phyloP scores from a whole-genome alignment of 2,113 vertebrate genomes.

The Leuciscus idus region DNA sequence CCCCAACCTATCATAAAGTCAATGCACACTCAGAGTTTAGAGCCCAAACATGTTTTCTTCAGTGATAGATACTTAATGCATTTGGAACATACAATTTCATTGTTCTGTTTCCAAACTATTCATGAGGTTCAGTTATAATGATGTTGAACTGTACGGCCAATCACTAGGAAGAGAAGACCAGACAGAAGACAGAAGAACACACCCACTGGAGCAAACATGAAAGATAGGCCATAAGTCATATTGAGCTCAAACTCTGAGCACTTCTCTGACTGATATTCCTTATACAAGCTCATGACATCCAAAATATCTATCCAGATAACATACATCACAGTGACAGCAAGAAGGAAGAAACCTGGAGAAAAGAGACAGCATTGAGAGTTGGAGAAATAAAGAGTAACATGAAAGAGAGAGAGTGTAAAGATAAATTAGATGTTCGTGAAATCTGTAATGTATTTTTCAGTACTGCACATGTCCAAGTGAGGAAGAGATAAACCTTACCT shows the following conservation, averaged over 20 bases:
- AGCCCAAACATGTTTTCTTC: neutral
- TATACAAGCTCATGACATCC: constrained; percentile 84
- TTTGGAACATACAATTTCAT: neutral
- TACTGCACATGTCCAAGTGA: neutral
- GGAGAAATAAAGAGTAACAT: neutral
- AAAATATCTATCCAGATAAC: constrained; percentile 92
- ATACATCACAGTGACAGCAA: constrained; percentile 87
- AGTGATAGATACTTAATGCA: neutral
- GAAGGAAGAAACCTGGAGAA: constrained; percentile 85
- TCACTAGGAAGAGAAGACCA: constrained; percentile 89
- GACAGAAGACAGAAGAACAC: constrained; percentile 89
- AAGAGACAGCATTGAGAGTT: constrained; percentile 5
- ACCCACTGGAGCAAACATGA: constrained; percentile 90
- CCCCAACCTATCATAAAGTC: neutral
- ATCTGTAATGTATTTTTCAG: neutral
- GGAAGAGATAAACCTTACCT: neutral
- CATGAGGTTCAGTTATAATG: constrained; percentile 61
- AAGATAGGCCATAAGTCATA: constrained; percentile 88
- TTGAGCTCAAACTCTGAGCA: constrained; percentile 80
- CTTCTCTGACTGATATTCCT: constrained; percentile 61
- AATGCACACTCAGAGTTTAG: neutral
- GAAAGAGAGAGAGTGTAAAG: constrained; percentile 1
- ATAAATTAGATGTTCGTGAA: neutral
- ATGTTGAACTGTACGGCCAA: constrained; percentile 82
- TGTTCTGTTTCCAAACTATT: neutral